Evolutionary conservation across 1,140 invertebrate species (phyloP), one percentile per base, ranked within the genome.

Genomic region (Bombus fervidus): DNA sequence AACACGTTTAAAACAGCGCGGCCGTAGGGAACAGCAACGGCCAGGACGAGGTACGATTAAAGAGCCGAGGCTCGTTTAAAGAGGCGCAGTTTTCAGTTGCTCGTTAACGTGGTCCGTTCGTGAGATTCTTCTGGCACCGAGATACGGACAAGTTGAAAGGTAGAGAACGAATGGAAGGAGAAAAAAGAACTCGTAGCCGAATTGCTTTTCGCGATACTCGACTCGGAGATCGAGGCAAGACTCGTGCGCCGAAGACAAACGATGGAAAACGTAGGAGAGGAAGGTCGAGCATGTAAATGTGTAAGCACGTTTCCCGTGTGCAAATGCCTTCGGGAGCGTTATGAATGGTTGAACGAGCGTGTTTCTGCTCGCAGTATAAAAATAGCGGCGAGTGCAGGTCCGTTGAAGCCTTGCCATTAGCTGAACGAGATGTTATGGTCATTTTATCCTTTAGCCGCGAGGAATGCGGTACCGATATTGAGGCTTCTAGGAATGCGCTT

Each of bases 261-360:
- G 74, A 39, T 39, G 5, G 37, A 53, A 6, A 57, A 43, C 25
- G 75, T 69, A 37, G 37, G 9, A 12, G 68, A 22, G 12, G 66
- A 34, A 66, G 59, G 41, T 76, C 41, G 72, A 22, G n/a, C 66
- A 71, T 84, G 76, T 79, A 84, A 81, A 85, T 68, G 83, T 73
- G 25, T 37, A 81, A 47, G 41, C 69, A 41, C 43, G 59, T 39
- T 68, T 37, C 31, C 28, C 34, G 34, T 15, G 69, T 37, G 83
- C 77, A 74, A 81, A 73, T 41, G 77, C 78, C 77, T 73, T 74
- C 83, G 79, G 79, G 62, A 66, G 69, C 76, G 78, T 90, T 89
- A 89, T 89, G 88, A 77, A 89, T 89, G 89, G 82, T 85, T 68
- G 78, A 83, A 89, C 81, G 78, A 88, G 68, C 87, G 59, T 71